Evolutionary conservation across 2,797 vertebrate genomes (phyloP).

Genomic region (Agapornis canus): DNA sequence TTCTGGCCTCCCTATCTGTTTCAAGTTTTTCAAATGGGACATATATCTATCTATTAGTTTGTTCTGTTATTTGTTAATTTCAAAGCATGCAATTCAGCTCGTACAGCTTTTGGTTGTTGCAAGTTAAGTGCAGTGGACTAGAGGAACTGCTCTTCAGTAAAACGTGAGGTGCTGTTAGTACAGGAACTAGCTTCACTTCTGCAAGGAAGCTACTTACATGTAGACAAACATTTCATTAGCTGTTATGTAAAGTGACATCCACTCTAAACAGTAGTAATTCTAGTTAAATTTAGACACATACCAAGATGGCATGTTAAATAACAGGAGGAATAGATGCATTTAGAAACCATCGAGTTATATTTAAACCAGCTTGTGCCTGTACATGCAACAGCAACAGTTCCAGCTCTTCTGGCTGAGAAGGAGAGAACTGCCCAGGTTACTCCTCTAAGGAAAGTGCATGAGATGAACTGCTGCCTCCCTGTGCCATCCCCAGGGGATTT

Average conservation of each 20-base stretch:
- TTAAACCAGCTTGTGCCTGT: background rate
- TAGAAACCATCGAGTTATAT: background rate
- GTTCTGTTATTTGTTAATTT: background rate
- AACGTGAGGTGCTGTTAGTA: accelerated
- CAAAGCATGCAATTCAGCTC: background rate
- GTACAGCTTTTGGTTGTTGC: background rate
- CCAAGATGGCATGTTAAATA: background rate
- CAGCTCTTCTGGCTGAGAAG: background rate
- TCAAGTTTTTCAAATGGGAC: background rate
- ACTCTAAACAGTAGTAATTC: background rate
- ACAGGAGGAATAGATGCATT: background rate
- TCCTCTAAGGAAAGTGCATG: background rate
- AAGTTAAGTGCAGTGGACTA: background rate
- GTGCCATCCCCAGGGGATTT: background rate
- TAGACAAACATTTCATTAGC: background rate
- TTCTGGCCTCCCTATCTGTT: background rate
- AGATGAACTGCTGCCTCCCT: background rate
- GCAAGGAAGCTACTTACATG: background rate
- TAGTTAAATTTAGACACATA: background rate
- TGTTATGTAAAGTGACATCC: background rate
- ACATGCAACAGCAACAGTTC: background rate
- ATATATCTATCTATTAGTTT: background rate
- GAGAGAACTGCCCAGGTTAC: background rate
- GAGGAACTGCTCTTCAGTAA: background rate
- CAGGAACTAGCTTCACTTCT: background rate